A percentile compares a stretch with the other conserved stretches of the same genome.
phyloP scores from a whole-genome alignment of 1,140 invertebrate species.

The Anoplolepis gracilipes region DNA sequence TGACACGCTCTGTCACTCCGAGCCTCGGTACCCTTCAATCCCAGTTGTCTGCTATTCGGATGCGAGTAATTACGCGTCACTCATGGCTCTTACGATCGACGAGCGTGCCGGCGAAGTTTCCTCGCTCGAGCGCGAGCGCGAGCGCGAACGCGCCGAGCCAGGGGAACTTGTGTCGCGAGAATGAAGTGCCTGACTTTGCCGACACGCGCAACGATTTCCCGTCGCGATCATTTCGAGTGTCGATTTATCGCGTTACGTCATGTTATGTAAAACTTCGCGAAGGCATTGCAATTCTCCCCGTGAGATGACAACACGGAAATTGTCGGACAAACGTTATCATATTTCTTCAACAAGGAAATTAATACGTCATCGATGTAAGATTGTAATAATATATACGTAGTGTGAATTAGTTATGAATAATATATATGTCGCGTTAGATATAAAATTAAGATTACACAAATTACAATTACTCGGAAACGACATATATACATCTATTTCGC shows the following conservation, averaged over 20 bases:
- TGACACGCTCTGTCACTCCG: slow-evolving; percentile 75
- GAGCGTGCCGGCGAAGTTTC: slow-evolving; percentile 72
- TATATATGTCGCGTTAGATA: not conserved
- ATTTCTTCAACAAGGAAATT: not conserved
- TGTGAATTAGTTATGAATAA: not conserved
- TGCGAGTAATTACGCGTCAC: slow-evolving; percentile 77
- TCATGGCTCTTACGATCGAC: slow-evolving; percentile 76
- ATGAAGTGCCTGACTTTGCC: slow-evolving; percentile 46
- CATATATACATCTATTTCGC: not conserved
- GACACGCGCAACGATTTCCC: slow-evolving; percentile 35
- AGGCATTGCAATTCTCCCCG: not conserved
- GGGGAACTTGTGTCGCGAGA: slow-evolving; percentile 69
- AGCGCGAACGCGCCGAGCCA: slow-evolving; percentile 49
- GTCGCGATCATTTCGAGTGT: slow-evolving; percentile 44
- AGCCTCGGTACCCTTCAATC: slow-evolving; percentile 74
- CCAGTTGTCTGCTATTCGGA: slow-evolving; percentile 76
- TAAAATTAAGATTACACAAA: not conserved
- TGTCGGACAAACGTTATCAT: not conserved
- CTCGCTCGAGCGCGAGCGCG: slow-evolving; percentile 57
- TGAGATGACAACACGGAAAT: not conserved
- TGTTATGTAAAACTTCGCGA: not conserved
- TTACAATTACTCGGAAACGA: not conserved
- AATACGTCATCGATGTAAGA: not conserved
- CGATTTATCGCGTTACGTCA: slow-evolving; percentile 38
- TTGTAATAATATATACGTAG: not conserved